Evolutionary conservation across 2,888 invertebrate genomes (phyloP), one percentile per base, ranked within the genome.

Genomic region (Drosophila pseudotakahashii): DNA sequence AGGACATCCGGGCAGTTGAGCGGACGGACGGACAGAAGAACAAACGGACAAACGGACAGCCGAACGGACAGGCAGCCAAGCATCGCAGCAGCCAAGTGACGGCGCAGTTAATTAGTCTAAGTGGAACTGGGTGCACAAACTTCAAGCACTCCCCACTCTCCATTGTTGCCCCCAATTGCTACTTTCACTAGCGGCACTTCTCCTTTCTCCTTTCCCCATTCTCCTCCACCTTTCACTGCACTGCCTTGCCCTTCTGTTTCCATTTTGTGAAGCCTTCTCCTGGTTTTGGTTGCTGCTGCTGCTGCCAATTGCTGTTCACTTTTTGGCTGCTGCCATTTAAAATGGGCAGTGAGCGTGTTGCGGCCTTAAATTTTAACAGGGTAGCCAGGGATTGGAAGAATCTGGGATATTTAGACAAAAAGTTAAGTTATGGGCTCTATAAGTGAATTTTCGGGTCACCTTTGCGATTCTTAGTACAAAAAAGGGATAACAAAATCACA

Each of bases 51-150:
- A 30, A 10, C 41, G 64, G 34, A 39, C 42, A 44, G 9, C 10
- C 30, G 37, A 23, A 32, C 36, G 19, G 71, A 32, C 42, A 19
- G 14, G 26, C 36, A 32, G 32, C 30, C 14, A 32, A 66, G 48
- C 39, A 69, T 19, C 16, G 53, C 45, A 66, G 51, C 68, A 71
- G 36, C 75, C 88, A 86, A 82, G 88, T 86, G 82, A 82, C 76
- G 83, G 87, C 81, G 78, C 81, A 86, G 87, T 88, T 83, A 88
- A 83, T 83, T 83, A 83, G 82, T 83, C 89, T 83, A 83, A 83
- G 82, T 83, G 82, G 87, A 88, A 88, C 79, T 86, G 74, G 74
- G 73, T 76, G 83, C 74, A 83, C 81, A 85, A 81, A 88, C 88
- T 84, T 81, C 55, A 85, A 87, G 88, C 61, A 71, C 44, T 52